Conservation (phyloP, 2,113 vertebrate genomes). For the Neomonachus schauinslandi region DNA sequence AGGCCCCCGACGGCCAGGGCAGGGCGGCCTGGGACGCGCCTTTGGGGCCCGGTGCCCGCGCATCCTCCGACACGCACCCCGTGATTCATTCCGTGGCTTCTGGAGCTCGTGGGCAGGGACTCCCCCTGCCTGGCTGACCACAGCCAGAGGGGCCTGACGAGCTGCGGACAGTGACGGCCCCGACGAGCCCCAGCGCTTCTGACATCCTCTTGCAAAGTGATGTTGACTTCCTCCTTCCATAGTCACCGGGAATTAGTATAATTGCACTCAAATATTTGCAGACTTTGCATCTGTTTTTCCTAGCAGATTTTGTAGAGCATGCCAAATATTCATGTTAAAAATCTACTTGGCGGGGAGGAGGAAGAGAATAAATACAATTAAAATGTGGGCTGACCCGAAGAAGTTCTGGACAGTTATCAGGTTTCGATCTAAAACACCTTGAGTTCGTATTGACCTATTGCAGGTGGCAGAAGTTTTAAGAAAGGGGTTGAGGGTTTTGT, state of each 20-base stretch:
- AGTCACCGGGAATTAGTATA: not conserved
- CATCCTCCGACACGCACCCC: not conserved
- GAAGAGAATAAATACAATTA: not conserved
- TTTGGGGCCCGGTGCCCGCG: not conserved
- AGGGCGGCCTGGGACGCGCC: too few relatives aligned
- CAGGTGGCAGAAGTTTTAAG: not conserved
- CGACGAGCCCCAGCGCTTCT: not conserved
- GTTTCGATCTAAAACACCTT: not conserved
- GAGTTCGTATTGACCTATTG: not conserved
- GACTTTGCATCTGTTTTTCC: not conserved
- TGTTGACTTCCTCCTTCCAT: not conserved
- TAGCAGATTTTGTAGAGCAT: not conserved
- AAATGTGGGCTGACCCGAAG: not conserved
- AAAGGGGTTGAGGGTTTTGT: not conserved
- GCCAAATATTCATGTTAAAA: not conserved
- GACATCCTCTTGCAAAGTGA: not conserved
- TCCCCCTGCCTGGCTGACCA: not conserved
- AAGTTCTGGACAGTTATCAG: not conserved
- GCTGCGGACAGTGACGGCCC: not conserved
- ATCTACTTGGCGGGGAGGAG: not conserved
- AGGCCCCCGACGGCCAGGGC: fast-evolving
- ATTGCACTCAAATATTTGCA: not conserved
- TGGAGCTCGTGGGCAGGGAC: not conserved
- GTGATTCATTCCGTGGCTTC: not conserved
- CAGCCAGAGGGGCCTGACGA: not conserved